phyloP scores from a whole-genome alignment of 2,797 vertebrate genomes.

The Sebastes matsubarae region DNA sequence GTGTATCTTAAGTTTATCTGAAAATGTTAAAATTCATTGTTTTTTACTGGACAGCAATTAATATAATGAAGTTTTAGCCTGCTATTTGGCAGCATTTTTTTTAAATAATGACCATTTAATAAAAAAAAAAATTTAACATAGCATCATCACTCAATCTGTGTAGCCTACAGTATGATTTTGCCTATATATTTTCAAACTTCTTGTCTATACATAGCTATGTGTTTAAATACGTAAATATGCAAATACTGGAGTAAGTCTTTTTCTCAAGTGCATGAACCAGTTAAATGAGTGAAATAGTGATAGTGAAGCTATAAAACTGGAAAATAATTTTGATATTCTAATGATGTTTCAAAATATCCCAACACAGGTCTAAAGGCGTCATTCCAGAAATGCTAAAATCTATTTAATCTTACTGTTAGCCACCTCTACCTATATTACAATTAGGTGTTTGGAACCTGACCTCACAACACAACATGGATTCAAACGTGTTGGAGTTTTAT shows the following conservation, averaged over 20 bases:
- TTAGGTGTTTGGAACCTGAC: background rate
- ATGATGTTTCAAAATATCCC: background rate
- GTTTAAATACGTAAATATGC: no score
- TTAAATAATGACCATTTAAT: background rate
- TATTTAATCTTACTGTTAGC: background rate
- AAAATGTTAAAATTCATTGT: background rate
- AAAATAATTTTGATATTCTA: background rate
- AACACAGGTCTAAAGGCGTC: background rate
- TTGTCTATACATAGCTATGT: accelerated
- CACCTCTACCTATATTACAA: background rate
- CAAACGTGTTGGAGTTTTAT: background rate
- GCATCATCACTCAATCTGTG: background rate
- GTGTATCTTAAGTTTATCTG: background rate
- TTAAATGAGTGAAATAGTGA: background rate
- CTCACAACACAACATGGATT: background rate
- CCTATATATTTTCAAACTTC: no score
- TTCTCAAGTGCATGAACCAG: background rate
- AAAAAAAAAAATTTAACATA: no score
- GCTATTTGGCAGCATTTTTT: background rate
- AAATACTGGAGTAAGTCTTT: no score
- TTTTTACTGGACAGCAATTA: background rate
- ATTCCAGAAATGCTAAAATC: background rate
- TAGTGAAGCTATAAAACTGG: background rate
- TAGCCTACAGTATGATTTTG: background rate
- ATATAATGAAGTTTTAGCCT: background rate